phyloP scores from a whole-genome alignment of 2,888 invertebrate species.

The Callinectes sapidus region DNA sequence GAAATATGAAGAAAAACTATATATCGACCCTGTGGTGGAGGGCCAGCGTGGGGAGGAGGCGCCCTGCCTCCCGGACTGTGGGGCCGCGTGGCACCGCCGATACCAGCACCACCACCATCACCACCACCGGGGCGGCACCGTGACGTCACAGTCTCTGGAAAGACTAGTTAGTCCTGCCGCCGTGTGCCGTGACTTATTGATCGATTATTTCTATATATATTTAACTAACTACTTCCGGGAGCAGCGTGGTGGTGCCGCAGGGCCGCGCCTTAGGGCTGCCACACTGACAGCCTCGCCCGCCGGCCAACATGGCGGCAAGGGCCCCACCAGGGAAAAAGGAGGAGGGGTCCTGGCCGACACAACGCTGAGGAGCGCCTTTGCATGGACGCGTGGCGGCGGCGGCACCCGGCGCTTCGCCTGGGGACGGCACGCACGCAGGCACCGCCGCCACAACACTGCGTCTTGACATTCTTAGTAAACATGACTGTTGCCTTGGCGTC shows the following conservation, averaged over 20 bases:
- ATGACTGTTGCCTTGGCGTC: constrained; percentile 16
- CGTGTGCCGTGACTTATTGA: not conserved
- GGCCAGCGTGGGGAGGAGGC: not conserved
- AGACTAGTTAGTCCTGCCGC: not conserved
- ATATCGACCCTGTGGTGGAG: not conserved
- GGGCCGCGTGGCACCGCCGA: not conserved
- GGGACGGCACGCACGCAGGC: not conserved
- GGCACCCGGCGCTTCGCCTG: not conserved
- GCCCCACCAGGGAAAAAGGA: not conserved
- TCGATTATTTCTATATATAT: not conserved
- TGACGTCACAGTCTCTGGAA: not conserved
- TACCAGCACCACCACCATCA: not conserved
- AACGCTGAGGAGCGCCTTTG: constrained; percentile 3
- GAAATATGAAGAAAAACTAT: not conserved
- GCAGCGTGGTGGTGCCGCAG: not conserved
- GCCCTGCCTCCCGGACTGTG: not conserved
- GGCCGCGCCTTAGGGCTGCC: not conserved
- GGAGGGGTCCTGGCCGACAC: not conserved
- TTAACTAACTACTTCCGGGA: constrained; percentile 4
- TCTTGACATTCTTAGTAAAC: constrained; percentile 8
- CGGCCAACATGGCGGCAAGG: not conserved
- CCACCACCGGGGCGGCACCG: not conserved
- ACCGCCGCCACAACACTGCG: not conserved
- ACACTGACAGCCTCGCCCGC: constrained; percentile 24
- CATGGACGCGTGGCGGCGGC: constrained; percentile 18